A percentile compares a stretch with the other conserved stretches of the same genome.
These are phyloP conservation scores for Theonella swinhoei DNA, from an alignment of 37 sponge, comb jelly and placozoan genomes.

Conservation along the genomic window DNA sequence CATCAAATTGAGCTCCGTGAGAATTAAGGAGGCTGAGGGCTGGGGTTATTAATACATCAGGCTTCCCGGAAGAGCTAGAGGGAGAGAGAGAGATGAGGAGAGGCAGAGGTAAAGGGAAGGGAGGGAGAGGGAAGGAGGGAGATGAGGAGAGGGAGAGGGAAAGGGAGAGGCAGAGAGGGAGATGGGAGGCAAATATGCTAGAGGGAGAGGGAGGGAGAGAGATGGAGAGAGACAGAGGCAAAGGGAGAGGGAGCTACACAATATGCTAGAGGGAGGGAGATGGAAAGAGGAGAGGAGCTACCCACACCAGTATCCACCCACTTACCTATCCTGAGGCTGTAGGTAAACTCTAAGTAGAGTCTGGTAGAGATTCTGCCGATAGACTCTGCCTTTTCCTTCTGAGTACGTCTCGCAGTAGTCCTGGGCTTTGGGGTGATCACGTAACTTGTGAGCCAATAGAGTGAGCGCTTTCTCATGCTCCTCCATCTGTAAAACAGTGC, in stretches of 20 bases:
- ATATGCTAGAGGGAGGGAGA: not conserved
- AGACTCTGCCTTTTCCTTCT: conserved; percentile 48
- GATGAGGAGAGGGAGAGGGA: too few relatives aligned
- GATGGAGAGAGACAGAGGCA: too few relatives aligned
- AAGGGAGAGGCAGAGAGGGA: too few relatives aligned
- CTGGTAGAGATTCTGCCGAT: conserved; percentile 68
- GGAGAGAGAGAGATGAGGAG: too few relatives aligned
- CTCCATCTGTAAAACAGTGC: conserved; percentile 65
- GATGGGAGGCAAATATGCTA: too few relatives aligned
- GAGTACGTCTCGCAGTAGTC: conserved; percentile 65
- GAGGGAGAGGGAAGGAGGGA: too few relatives aligned
- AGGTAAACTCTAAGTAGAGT: conserved; percentile 69
- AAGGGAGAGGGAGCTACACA: too few relatives aligned
- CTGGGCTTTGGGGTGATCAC: conserved; percentile 58
- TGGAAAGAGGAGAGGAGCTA: conserved; percentile 8
- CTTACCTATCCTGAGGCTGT: conserved; percentile 63
- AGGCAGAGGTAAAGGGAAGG: too few relatives aligned
- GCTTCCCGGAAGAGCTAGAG: not conserved
- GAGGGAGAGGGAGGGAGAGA: too few relatives aligned
- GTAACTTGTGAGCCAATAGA: conserved; percentile 60
- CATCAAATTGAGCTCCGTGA: conserved; percentile 75
- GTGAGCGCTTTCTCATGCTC: conserved; percentile 81
- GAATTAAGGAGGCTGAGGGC: conserved; percentile 81
- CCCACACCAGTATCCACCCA: conserved; percentile 16
- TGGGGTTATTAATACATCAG: conserved; percentile 36